Evolutionary conservation across 2,797 vertebrate species (phyloP), one percentile per base, ranked within the genome.

Genomic region (Lepilemur septentrionalis): DNA sequence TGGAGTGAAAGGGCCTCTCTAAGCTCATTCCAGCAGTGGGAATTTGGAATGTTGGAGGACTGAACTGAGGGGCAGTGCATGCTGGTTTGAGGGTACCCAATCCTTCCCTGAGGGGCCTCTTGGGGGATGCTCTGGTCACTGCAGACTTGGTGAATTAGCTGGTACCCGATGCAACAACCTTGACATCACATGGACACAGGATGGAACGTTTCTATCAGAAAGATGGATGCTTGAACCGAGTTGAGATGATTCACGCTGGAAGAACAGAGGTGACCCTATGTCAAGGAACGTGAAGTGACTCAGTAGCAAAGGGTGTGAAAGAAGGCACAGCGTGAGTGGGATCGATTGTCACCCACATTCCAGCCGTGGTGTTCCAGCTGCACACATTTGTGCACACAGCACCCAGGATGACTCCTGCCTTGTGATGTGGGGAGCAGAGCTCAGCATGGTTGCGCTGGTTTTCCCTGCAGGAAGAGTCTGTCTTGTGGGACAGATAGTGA

Each of bases 351-450:
- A n/a, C 75, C 35, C 67, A 43, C 28, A 7, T 76, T 41, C 70
- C 14, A 14, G 69, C 22, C 17, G 0, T 0, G n/a, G 41, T 43
- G 8, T 22, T 78, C 55, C n/a, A 14, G n/a, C n/a, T 23, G 38
- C 75, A 35, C 35, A 46, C 30, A 0, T 8, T 4, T 35, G 48
- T 5, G 48, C 85, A 59, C 22, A 50, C 11, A 4, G 50, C 43
- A n/a, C 46, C 3, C 11, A 52, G 13, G n/a, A 7, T 41, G 80
- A 32, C 23, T 65, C 55, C 70, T 25, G 7, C 30, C 43, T 10
- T 63, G 50, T 2, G 30, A 50, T 2, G 4, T 50, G 4, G 43
- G 38, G 5, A 81, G 48, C 25, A 10, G 59, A 8, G 82, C 46
- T 76, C 25, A 3, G 81, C 17, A n/a, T 0, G 6, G 65, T 20